Percentiles rank a stretch among this genome's conserved stretches.
These are phyloP conservation scores for Achlya flavicornis DNA, from an alignment of 2,888 invertebrate genomes.

Conservation along the genomic window DNA sequence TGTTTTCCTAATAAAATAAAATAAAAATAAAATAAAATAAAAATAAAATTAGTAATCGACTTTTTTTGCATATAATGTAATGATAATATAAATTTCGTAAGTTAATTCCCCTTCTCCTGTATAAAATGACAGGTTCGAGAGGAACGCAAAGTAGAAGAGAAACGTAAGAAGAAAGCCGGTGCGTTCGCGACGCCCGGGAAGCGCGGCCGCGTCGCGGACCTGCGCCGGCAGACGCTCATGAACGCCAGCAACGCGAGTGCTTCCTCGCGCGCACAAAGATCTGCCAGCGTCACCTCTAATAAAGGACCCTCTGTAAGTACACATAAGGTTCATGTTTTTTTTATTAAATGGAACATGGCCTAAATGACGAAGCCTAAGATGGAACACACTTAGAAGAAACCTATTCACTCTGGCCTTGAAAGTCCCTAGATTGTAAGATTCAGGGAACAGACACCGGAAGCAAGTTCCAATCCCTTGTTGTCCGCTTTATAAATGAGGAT, in stretches of 20 bases:
- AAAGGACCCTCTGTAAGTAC: constrained; percentile 60
- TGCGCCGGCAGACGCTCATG: constrained; percentile 71
- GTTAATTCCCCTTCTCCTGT: neutral
- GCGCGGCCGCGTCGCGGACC: constrained; percentile 59
- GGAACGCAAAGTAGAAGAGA: constrained; percentile 74
- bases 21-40: no score
- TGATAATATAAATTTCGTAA: neutral
- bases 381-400: no score
- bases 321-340: neutral
- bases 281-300: constrained; percentile 65
- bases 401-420: no score
- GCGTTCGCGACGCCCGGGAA: constrained; percentile 69
- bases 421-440: no score
- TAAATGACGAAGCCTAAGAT: no score
- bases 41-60: no score
- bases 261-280: constrained; percentile 67
- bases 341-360: no score
- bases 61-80: neutral
- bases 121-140: constrained; percentile 64
- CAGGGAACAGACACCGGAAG: no score
- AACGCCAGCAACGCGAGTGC: constrained; percentile 75
- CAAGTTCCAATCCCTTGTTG: no score
- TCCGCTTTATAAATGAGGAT: no score
- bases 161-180: constrained; percentile 72
- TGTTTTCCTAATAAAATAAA: no score